A percentile compares a stretch with the other conserved stretches of the same genome.
Evolutionary conservation across 2,797 vertebrate species (phyloP).

Genomic region (Anguilla megastoma): DNA sequence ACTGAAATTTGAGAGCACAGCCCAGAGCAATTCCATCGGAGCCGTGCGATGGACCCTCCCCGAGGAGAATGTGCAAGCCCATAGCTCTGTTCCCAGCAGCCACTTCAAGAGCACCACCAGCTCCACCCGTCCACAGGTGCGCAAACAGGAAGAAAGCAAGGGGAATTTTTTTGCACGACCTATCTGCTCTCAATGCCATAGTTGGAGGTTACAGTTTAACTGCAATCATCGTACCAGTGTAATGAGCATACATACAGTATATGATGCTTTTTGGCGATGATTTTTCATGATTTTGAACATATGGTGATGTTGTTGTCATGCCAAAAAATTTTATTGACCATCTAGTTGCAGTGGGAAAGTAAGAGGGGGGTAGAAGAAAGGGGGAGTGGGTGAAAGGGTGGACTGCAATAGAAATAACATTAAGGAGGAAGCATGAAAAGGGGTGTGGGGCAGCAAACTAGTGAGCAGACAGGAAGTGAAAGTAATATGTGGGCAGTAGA

Average conservation of each 20-base stretch:
- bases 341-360: background rate
- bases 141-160: background rate
- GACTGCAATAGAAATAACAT: background rate
- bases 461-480: background rate
- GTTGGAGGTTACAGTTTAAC: background rate
- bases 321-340: background rate
- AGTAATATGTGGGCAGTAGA: background rate
- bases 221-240: background rate
- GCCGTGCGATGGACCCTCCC: constrained; percentile 67
- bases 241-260: background rate
- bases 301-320: background rate
- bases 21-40: constrained; percentile 69
- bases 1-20: constrained; percentile 44
- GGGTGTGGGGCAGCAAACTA: background rate
- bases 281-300: background rate
- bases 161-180: background rate
- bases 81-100: constrained; percentile 68
- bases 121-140: constrained; percentile 58
- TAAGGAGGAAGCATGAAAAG: background rate
- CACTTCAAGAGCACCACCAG: constrained; percentile 24
- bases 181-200: background rate
- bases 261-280: background rate
- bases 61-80: constrained; percentile 56
- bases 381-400: background rate
- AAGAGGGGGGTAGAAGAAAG: background rate